These are phyloP conservation scores for Metalampra italica DNA, from an alignment of 2,888 invertebrate genomes.

Conservation along the genomic window DNA sequence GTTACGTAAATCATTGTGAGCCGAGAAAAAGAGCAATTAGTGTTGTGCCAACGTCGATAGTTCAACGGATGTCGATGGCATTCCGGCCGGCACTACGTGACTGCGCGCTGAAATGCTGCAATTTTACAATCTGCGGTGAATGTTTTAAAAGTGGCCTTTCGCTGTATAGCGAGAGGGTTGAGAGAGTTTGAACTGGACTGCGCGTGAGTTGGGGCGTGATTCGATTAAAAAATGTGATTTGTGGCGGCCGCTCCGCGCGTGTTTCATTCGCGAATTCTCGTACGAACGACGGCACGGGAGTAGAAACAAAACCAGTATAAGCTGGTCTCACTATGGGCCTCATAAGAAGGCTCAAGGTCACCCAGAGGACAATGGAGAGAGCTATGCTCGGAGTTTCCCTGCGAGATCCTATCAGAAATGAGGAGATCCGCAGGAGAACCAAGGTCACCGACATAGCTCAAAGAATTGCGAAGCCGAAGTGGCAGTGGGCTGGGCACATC, in stretches of 20 bases:
- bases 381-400: no score
- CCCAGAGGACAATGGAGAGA: no score
- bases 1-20: slow-evolving; percentile 66
- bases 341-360: no score
- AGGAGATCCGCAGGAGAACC: no score
- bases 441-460: no score
- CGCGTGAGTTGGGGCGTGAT: slow-evolving; percentile 49
- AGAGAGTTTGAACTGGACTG: not conserved
- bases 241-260: slow-evolving; percentile 68
- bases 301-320: no score
- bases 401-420: no score
- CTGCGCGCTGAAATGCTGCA: slow-evolving; percentile 60
- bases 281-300: no score
- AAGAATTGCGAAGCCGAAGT: no score
- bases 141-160: slow-evolving; percentile 31
- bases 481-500: no score
- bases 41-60: slow-evolving; percentile 70
- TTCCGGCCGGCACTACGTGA: slow-evolving; percentile 63
- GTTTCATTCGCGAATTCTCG: slow-evolving; percentile 68
- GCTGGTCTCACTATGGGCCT: no score
- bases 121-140: slow-evolving; percentile 16
- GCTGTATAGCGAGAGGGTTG: slow-evolving; percentile 19
- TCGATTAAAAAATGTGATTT: slow-evolving; percentile 78
- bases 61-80: slow-evolving; percentile 74
- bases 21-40: slow-evolving; percentile 70